Base-by-base conservation (phyloP, 2,888 invertebrate genomes). In the Drosophila parthenogenetica region DNA sequence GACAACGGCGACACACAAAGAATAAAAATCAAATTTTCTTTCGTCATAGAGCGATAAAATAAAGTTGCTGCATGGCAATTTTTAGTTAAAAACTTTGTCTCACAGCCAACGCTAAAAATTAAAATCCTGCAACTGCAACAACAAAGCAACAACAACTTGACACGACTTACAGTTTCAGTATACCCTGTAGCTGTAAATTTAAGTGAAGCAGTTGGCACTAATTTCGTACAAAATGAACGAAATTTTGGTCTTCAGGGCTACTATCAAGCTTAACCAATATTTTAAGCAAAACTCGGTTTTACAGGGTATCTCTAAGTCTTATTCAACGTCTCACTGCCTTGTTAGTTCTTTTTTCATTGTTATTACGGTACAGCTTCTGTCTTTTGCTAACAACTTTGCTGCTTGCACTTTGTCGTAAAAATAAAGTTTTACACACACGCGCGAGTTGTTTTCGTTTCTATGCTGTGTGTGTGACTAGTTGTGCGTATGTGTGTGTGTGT, bases 21-120 rank as follows among this genome's bases (percentile, higher is more conserved):
- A 79, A 87, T 77, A 79, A 87, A 80, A 85, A 79, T 86, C 75
- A 77, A 82, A 86, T 87, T 88, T 42, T 67, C 75, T 64, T 59
- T 45, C 14, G 35, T 48, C 48, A 39, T 53, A 35, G 35, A 13
- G 13, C 35, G 35, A 50, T 58, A 61, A 62, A 51, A 50, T 37
- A 57, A 57, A 57, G 57, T 57, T 57, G 63, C 50, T 57, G 61
- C 64, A 49, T 43, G 49, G 69, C 86, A 88, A 72, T 79, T 82
- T 88, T 87, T 83, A 88, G 86, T 83, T 77, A 80, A 88, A 87
- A 83, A 83, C 83, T 86, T 83, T 88, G 87, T 77, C 88, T 67
- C 88, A 61, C 37, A 46, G 45, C 73, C 35, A 35, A 35, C 72
- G 62, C 77, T 64, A 72, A 85, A 79, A 87, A 87, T 86, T 79